Percentiles rank a stretch among this genome's conserved stretches.
Conservation (phyloP, 2,113 vertebrate species). For the Lepidiolamprologus cunningtoni region DNA sequence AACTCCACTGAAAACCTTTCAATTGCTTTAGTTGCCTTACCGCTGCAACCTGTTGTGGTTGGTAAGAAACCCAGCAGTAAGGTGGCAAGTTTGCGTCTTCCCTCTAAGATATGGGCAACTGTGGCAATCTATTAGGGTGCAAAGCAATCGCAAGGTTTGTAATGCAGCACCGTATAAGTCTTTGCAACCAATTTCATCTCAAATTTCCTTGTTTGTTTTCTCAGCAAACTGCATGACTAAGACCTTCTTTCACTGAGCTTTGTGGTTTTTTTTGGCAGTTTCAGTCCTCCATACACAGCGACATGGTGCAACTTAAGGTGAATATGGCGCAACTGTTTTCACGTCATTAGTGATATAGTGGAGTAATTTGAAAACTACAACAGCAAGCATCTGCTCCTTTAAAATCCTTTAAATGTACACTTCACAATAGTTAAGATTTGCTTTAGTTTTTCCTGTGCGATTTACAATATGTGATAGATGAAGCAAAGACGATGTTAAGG, state of each 20-base stretch:
- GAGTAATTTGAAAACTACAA: neutral
- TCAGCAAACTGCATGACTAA: neutral
- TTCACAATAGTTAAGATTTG: neutral
- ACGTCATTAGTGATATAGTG: neutral
- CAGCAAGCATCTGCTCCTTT: conserved; percentile 8
- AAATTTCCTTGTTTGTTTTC: fast-evolving
- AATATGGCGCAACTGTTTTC: neutral
- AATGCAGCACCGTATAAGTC: neutral
- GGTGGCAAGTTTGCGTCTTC: neutral
- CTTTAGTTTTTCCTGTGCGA: neutral
- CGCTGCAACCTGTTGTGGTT: neutral
- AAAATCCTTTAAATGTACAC: neutral
- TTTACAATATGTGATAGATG: conserved; percentile 3
- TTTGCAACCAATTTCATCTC: neutral
- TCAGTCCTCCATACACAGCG: neutral
- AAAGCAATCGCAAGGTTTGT: fast-evolving
- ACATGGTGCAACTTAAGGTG: neutral
- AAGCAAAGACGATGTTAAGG: conserved; percentile 34
- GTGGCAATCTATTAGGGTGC: neutral
- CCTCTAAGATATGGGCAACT: neutral
- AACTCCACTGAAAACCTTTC: neutral
- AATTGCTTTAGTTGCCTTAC: neutral
- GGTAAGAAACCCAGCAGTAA: neutral
- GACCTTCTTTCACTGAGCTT: neutral
- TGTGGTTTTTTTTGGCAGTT: fast-evolving